A percentile compares a stretch with the other conserved stretches of the same genome.
Conservation (phyloP, 92 coral and sea anemone species). For the Blastomussa wellsi region DNA sequence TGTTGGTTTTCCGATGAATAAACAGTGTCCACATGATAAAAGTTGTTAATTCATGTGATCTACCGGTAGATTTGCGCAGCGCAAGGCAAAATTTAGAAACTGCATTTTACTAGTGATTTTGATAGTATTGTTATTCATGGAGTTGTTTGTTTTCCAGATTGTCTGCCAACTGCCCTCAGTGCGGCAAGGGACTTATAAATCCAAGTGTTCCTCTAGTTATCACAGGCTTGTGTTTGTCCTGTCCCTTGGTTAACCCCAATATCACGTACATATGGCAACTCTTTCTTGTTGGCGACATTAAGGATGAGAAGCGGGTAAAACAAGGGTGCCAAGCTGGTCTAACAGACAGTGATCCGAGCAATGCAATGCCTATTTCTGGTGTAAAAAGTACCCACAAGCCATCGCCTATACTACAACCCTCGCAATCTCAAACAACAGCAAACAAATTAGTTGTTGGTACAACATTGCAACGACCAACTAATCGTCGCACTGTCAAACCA, state of each 20-base stretch:
- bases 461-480: not conserved
- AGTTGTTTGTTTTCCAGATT: constrained; percentile 39
- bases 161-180: constrained; percentile 67
- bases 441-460: not conserved
- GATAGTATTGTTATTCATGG: not conserved
- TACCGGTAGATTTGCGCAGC: too few species aligned
- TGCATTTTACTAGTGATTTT: too few species aligned
- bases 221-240: constrained; percentile 58
- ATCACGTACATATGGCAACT: constrained; percentile 60
- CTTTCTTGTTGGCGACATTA: constrained; percentile 39
- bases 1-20: too few species aligned
- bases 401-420: not conserved
- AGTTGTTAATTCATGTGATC: too few species aligned
- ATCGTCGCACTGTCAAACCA: not conserved
- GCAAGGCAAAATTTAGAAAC: too few species aligned
- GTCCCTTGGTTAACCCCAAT: constrained; percentile 38
- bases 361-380: not conserved
- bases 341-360: not conserved
- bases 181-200: constrained; percentile 59
- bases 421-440: not conserved
- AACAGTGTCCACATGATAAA: too few species aligned
- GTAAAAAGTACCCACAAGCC: not conserved
- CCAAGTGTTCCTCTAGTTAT: constrained; percentile 62
- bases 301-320: not conserved
- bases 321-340: constrained; percentile 20